phyloP scores from a whole-genome alignment of 30 jellyfish, hydroid and myxozoan species.

The Thelohanellus kitauei region DNA sequence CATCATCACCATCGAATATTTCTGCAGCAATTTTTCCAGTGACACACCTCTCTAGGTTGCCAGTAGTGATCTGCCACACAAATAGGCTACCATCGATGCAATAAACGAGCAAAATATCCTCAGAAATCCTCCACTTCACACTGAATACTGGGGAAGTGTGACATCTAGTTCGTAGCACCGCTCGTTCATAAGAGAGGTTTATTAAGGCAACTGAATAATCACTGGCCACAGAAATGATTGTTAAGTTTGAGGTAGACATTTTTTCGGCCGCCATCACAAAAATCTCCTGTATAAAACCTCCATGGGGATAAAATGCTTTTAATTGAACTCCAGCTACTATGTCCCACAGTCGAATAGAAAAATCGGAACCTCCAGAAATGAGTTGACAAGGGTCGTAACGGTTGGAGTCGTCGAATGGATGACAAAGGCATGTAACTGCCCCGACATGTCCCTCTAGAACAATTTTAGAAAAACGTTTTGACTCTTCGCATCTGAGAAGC shows the following conservation, averaged over 20 bases:
- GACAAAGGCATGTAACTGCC: constrained; percentile 39
- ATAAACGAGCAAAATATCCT: constrained; percentile 81
- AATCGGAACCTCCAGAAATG: constrained; percentile 89
- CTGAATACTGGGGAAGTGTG: constrained; percentile 90
- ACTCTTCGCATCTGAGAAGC: too few relatives aligned
- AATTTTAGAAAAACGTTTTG: too few relatives aligned
- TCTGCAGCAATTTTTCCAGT: constrained; percentile 89
- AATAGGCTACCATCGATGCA: constrained; percentile 93
- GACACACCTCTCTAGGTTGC: constrained; percentile 89
- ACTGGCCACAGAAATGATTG: constrained; percentile 68
- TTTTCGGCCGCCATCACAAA: not conserved
- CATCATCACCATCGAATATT: constrained; percentile 72
- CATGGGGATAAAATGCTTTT: constrained; percentile 48
- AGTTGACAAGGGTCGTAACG: constrained; percentile 47
- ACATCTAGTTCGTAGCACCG: constrained; percentile 41
- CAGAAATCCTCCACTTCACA: constrained; percentile 76
- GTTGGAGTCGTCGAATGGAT: constrained; percentile 90
- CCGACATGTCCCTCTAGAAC: constrained; percentile 97
- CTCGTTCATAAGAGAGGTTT: constrained; percentile 44
- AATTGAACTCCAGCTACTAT: constrained; percentile 19
- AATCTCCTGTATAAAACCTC: constrained; percentile 20
- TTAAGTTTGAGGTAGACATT: not conserved
- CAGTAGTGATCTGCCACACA: constrained; percentile 98
- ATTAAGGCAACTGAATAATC: constrained; percentile 85
- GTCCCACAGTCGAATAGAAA: constrained; percentile 85